These are phyloP conservation scores for Automeris io DNA, from an alignment of 2,888 invertebrate genomes.

Conservation along the genomic window DNA sequence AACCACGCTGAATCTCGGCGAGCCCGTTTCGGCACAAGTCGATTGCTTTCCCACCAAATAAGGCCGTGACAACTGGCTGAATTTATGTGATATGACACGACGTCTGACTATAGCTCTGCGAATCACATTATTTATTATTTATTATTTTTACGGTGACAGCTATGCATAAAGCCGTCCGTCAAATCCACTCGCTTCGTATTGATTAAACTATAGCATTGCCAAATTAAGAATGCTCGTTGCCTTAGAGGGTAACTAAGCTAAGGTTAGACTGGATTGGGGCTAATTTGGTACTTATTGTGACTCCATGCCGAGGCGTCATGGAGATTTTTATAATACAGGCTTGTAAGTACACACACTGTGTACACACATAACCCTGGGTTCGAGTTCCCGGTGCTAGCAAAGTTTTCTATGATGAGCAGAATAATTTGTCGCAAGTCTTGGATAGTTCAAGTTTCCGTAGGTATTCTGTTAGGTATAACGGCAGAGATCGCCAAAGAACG, in stretches of 20 bases:
- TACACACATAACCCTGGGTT: too few species aligned
- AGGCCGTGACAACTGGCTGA: slow-evolving; percentile 71
- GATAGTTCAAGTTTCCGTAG: too few species aligned
- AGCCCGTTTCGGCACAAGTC: slow-evolving; percentile 65
- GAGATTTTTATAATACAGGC: too few species aligned
- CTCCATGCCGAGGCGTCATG: background rate
- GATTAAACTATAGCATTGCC: slow-evolving; percentile 55
- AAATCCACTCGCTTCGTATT: slow-evolving; percentile 36
- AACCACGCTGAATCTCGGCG: slow-evolving; percentile 11
- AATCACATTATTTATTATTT: slow-evolving; percentile 53
- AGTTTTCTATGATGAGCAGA: too few species aligned
- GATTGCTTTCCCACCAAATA: slow-evolving; percentile 76
- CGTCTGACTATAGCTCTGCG: slow-evolving; percentile 44
- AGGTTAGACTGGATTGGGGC: slow-evolving; percentile 12
- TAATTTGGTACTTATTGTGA: slow-evolving; percentile 10
- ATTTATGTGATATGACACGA: slow-evolving; percentile 47
- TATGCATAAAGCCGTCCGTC: slow-evolving; percentile 42
- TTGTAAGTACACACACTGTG: too few species aligned
- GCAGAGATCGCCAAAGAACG: too few species aligned
- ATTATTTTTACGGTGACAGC: slow-evolving; percentile 45
- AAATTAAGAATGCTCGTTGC: slow-evolving; percentile 39
- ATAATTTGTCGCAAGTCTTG: too few species aligned
- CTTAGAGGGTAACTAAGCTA: slow-evolving; percentile 24
- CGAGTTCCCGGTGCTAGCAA: too few species aligned
- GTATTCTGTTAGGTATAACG: too few species aligned